These are phyloP conservation scores for Cyphomyrmex costatus DNA, from an alignment of 1,140 invertebrate genomes.

Conservation along the genomic window DNA sequence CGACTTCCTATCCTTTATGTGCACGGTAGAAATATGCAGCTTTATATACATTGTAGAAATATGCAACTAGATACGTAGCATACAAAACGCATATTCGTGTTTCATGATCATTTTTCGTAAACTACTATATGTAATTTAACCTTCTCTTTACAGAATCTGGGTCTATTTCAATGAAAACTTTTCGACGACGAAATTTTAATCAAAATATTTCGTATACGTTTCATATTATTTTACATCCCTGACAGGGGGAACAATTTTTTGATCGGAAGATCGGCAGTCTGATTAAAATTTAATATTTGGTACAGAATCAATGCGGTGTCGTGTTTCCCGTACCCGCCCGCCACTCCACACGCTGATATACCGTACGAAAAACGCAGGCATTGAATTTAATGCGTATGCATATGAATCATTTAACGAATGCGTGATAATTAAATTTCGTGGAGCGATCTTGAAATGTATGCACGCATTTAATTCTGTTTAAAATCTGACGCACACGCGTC, in stretches of 20 bases:
- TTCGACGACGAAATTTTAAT: conserved; percentile 59
- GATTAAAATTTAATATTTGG: conserved; percentile 64
- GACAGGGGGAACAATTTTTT: conserved; percentile 59
- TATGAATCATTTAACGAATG: conserved; percentile 63
- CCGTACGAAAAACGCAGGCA: conserved; percentile 53
- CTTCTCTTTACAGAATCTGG: conserved; percentile 12
- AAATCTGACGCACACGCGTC: conserved; percentile 55
- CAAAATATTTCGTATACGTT: conserved; percentile 52
- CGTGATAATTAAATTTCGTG: conserved; percentile 63
- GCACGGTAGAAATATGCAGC: background rate
- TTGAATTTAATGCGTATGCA: conserved; percentile 61
- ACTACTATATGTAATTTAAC: conserved; percentile 44
- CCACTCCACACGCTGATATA: background rate
- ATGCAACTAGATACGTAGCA: conserved; percentile 2
- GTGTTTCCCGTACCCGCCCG: conserved; percentile 26
- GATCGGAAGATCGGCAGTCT: conserved; percentile 59
- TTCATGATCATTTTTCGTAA: conserved; percentile 28
- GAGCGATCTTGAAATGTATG: conserved; percentile 62
- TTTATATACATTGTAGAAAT: background rate
- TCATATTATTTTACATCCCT: conserved; percentile 59
- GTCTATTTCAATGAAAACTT: conserved; percentile 45
- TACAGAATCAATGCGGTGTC: conserved; percentile 55
- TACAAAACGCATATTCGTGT: background rate
- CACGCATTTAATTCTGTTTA: conserved; percentile 51
- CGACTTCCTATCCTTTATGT: background rate